Conservation (phyloP, 2,888 invertebrate genomes). For the Lysandra bellargus region DNA sequence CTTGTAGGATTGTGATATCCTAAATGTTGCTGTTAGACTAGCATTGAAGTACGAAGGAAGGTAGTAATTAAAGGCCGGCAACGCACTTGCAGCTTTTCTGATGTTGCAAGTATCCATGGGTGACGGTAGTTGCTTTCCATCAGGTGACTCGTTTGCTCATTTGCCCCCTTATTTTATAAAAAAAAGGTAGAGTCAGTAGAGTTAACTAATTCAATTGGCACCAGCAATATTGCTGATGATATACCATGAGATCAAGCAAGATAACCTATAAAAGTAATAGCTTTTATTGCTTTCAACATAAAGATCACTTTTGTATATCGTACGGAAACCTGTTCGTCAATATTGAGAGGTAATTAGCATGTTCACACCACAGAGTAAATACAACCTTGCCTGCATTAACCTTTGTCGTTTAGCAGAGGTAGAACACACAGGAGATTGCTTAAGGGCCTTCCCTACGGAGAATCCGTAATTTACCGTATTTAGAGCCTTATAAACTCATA, state of each 20-base stretch:
- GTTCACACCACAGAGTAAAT: constrained; percentile 29
- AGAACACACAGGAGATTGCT: neutral
- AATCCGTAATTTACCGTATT: too few relatives aligned
- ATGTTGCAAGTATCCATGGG: too few relatives aligned
- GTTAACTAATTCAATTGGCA: neutral
- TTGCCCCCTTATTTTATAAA: too few relatives aligned
- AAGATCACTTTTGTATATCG: constrained; percentile 23
- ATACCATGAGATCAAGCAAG: neutral
- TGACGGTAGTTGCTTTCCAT: too few relatives aligned
- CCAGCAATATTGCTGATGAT: neutral
- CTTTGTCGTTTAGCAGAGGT: neutral
- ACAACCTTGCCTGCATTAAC: constrained; percentile 19
- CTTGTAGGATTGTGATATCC: too few relatives aligned
- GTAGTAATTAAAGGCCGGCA: neutral
- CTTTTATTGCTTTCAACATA: neutral
- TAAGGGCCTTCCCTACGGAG: too few relatives aligned
- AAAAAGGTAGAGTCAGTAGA: neutral
- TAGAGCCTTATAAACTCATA: too few relatives aligned
- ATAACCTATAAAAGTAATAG: neutral
- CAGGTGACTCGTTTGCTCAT: too few relatives aligned
- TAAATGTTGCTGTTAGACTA: neutral
- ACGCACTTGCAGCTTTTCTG: too few relatives aligned
- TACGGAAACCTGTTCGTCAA: constrained; percentile 37
- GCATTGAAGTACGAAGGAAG: neutral
- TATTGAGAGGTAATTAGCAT: constrained; percentile 41